A percentile compares a stretch with the other conserved stretches of the same genome.
These are phyloP conservation scores for Synanthedon tipuliformis DNA, from an alignment of 2,888 invertebrate genomes.

Conservation along the genomic window DNA sequence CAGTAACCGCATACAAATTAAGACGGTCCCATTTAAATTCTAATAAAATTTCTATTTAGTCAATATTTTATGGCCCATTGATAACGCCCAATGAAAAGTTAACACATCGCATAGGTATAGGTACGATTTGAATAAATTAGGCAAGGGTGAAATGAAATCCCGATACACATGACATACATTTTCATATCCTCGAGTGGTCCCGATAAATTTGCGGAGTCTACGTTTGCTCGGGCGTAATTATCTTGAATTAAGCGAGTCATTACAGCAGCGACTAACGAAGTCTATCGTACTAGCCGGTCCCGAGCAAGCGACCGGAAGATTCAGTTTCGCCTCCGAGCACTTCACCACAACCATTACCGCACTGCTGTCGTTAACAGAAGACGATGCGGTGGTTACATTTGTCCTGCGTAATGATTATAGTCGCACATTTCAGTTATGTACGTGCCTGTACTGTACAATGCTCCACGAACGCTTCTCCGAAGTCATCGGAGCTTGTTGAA, in stretches of 20 bases:
- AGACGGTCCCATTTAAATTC: constrained; percentile 37
- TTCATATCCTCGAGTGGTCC: constrained; percentile 25
- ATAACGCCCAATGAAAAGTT: constrained; percentile 32
- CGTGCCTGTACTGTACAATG: not conserved
- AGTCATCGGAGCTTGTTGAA: constrained; percentile 12
- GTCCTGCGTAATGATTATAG: constrained; percentile 21
- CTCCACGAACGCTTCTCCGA: not conserved
- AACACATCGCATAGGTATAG: constrained; percentile 10
- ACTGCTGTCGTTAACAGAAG: constrained; percentile 35
- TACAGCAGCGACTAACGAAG: constrained; percentile 55
- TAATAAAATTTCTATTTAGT: constrained; percentile 44
- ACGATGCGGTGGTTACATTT: constrained; percentile 37
- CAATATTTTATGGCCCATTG: constrained; percentile 34
- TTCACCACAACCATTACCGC: constrained; percentile 41
- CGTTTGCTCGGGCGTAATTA: constrained; percentile 53
- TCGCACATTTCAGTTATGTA: constrained; percentile 19
- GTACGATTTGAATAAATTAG: constrained; percentile 21
- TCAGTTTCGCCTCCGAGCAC: constrained; percentile 50
- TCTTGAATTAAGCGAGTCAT: constrained; percentile 61
- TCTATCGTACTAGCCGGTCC: constrained; percentile 20
- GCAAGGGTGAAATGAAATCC: constrained; percentile 19
- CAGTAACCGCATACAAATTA: constrained; percentile 54
- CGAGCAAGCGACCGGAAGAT: constrained; percentile 45
- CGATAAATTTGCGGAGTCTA: constrained; percentile 45
- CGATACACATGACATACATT: constrained; percentile 12